Evolutionary conservation across 2,888 invertebrate species (phyloP), one percentile per base, ranked within the genome.

Genomic region (Leptogaster cylindrica): DNA sequence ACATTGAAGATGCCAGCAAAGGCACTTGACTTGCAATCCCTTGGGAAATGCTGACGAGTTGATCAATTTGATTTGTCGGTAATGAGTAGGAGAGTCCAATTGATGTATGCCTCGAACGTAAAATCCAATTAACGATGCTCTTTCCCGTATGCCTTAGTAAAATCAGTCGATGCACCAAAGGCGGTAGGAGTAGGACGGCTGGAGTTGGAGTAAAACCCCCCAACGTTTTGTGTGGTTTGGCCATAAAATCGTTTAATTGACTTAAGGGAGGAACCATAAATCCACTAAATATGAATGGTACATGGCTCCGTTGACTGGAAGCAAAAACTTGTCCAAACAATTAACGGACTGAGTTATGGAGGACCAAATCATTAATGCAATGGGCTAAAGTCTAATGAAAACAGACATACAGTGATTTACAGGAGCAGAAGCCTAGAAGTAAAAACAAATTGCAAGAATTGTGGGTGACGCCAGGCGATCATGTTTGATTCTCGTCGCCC

Each of bases 261-360:
- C 58, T 58, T 36, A 58, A 25, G 31, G 55, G 41, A 58, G 58
- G 58, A 58, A 58, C 58, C 58, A 58, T 58, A 58, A 58, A 58
- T 58, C 58, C 58, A 41, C 39, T 41, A 58, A 39, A 41, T 41
- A 58, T 58, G 58, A 39, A 23, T 39, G 25, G 58, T 25, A 25
- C 58, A 58, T 58, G 39, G 31, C 8, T 14, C 31, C 58, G 25
- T 14, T 25, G 58, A 58, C 58, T 63, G 31, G 63, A 63, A 50
- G 64, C 64, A 64, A 64, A 64, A 64, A 64, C 64, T 48, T 64
- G 64, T 64, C 64, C 64, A 64, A 64, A 48, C 48, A 64, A 64
- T 64, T 48, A 64, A 64, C 23, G 2, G 20, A 28, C 28, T 64
- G 64, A 64, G 33, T 64, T 64, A 64, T 64, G 48, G 48, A 23